phyloP scores from a whole-genome alignment of 1,140 invertebrate genomes.

The Anastatus disparis region DNA sequence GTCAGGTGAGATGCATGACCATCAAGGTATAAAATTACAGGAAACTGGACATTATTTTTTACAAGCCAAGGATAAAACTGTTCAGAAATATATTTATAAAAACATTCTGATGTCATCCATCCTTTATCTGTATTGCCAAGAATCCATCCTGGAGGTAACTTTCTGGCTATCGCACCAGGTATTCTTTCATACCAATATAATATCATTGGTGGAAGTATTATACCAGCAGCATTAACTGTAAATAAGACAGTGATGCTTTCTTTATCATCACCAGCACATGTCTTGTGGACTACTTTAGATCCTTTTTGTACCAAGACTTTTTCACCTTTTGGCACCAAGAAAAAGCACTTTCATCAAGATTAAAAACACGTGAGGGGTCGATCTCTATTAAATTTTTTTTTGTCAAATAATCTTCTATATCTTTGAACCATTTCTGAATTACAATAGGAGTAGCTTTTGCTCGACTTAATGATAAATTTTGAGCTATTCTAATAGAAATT shows the following conservation, averaged over 20 bases:
- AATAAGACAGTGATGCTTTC: conserved; percentile 59
- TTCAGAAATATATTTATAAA: no score
- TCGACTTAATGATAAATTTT: no score
- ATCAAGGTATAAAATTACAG: no score
- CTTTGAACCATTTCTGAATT: background rate
- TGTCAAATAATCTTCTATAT: conserved; percentile 5
- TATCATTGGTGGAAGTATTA: conserved; percentile 49
- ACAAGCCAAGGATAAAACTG: no score
- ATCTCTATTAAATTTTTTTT: conserved; percentile 22
- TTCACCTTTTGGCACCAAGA: conserved; percentile 44
- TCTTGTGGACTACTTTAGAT: conserved; percentile 51
- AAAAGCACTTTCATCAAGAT: conserved; percentile 49
- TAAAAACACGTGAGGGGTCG: conserved; percentile 43
- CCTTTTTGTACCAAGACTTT: no score
- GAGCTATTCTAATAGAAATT: conserved; percentile 37
- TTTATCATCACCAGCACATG: conserved; percentile 54
- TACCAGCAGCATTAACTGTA: conserved; percentile 53
- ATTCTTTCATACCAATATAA: no score
- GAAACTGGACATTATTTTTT: no score
- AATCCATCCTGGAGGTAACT: no score
- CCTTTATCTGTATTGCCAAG: no score
- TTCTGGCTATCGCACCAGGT: conserved; percentile 20
- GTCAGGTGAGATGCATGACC: no score
- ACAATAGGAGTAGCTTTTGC: conserved; percentile 42
- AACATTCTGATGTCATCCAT: no score